phyloP scores from a whole-genome alignment of 2,113 vertebrate species.

The Ginglymostoma cirratum region DNA sequence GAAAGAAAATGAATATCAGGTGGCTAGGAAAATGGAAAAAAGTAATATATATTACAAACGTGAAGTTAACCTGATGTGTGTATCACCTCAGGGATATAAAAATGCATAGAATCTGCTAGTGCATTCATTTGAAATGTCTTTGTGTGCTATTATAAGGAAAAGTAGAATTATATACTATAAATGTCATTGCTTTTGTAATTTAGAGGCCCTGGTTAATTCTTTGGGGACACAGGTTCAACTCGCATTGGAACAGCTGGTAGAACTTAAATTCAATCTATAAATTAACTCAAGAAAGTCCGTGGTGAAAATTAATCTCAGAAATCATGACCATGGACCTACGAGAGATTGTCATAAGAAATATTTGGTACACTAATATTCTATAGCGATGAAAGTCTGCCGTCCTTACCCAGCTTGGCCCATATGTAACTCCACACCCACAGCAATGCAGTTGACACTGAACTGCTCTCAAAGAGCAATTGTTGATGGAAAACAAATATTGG shows the following conservation, averaged over 20 bases:
- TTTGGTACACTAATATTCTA: too few species aligned
- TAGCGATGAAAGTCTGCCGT: too few species aligned
- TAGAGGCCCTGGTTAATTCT: background rate
- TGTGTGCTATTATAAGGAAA: background rate
- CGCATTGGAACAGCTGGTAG: background rate
- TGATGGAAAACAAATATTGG: background rate
- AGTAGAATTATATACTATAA: background rate
- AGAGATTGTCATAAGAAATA: too few species aligned
- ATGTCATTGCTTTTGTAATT: background rate
- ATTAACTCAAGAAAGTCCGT: background rate
- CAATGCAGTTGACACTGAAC: too few species aligned
- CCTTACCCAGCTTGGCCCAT: too few species aligned
- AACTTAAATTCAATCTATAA: background rate
- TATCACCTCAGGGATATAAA: background rate
- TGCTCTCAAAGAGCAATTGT: too few species aligned
- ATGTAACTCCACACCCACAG: too few species aligned
- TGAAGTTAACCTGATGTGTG: background rate
- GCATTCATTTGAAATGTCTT: background rate
- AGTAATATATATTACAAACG: background rate
- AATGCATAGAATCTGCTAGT: background rate
- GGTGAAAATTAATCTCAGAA: background rate
- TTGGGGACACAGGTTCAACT: background rate
- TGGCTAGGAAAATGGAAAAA: background rate
- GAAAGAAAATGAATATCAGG: constrained; percentile 1
- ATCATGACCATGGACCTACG: too few species aligned